Base-by-base conservation (phyloP, 2,888 invertebrate genomes). In the Drosophila atroscutellata region DNA sequence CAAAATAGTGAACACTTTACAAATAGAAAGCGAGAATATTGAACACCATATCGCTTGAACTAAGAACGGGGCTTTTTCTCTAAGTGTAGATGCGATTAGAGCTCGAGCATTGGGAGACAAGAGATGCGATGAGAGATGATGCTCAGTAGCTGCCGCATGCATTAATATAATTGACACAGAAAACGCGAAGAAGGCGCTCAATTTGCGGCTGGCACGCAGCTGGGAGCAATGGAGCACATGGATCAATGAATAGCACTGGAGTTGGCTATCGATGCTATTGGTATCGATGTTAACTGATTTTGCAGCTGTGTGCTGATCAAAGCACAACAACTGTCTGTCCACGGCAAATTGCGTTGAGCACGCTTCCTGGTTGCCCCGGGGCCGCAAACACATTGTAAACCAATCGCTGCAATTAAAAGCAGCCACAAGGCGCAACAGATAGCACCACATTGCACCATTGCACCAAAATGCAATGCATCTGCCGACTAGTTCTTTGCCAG, bases 111-210 rank as follows among this genome's bases (percentile, higher is more conserved):
- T 54, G 58, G 26, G 18, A 32, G 75, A 52, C 54, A 34, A 32
- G 26, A 61, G 63, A 45, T 45, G 11, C 32, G 64, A 28, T 66
- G 60, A 30, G 47, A 58, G 78, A 74, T 72, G 82, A 61, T 72
- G 72, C 70, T 70, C 82, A 66, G 69, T 69, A 62, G 71, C 69
- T 55, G 81, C 62, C 57, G 80, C 81, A 84, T 89, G 80, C 86
- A 86, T 88, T 85, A 83, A 90, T 88, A 77, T 86, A 89, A 90
- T 90, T 90, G 91, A 90, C 90, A 90, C 78, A 89, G 81, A 89
- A 89, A 83, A 64, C 72, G 67, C 73, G 65, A 75, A 74, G 79
- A 77, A 65, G 71, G 69, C 65, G 80, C 83, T 83, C 86, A 87
- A 86, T 85, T 77, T 77, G 79, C 52, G 74, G 66, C 66, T 73